Evolutionary conservation across 1,140 invertebrate genomes (phyloP).

Genomic region (Tachypleus tridentatus): DNA sequence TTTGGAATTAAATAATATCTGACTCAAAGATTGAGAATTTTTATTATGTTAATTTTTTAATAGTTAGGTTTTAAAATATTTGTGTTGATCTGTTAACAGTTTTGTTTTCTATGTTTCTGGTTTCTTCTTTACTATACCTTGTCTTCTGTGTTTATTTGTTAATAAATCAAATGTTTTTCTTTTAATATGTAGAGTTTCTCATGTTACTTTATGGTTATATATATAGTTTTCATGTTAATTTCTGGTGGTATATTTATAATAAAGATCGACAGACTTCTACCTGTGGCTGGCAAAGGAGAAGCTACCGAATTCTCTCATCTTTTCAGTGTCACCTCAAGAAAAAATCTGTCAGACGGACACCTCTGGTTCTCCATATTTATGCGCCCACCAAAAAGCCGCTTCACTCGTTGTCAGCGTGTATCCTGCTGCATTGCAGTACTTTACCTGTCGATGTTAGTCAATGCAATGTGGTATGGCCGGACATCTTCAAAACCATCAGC

Average conservation of each 20-base stretch:
- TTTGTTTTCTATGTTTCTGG: no score
- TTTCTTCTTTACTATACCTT: no score
- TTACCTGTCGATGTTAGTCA: slow-evolving; percentile 42
- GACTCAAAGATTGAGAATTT: no score
- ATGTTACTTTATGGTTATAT: no score
- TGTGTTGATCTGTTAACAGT: no score
- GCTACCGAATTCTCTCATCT: slow-evolving; percentile 37
- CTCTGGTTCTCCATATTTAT: slow-evolving; percentile 46
- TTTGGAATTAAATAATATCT: no score
- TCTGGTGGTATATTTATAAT: background rate
- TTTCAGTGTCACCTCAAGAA: slow-evolving; percentile 36
- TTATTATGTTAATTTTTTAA: no score
- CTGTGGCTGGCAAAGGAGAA: slow-evolving; percentile 36
- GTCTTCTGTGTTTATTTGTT: no score
- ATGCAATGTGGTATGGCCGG: slow-evolving; percentile 43
- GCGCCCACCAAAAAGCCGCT: slow-evolving; percentile 40
- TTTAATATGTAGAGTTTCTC: no score
- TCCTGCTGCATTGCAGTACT: slow-evolving; percentile 43
- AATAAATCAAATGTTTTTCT: no score
- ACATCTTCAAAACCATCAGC: slow-evolving; percentile 23
- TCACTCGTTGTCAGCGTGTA: slow-evolving; percentile 41
- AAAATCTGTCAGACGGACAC: slow-evolving; percentile 43
- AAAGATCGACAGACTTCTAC: slow-evolving; percentile 42
- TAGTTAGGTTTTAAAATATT: no score
- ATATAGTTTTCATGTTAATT: no score